A percentile compares a stretch with the other conserved stretches of the same genome.
Conservation (phyloP, 2,888 invertebrate genomes). For the Mantis religiosa region DNA sequence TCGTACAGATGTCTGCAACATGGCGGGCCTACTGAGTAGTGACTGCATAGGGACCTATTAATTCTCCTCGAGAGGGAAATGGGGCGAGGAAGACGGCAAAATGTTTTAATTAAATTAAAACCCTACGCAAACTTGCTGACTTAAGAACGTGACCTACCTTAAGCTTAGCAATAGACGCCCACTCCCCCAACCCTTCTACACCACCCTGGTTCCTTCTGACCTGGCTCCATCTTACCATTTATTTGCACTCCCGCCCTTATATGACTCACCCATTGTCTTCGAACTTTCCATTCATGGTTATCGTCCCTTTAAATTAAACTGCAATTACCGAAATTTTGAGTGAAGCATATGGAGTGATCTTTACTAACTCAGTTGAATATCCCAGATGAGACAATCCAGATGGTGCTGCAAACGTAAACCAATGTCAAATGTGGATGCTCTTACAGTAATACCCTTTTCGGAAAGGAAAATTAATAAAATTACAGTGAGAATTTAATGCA, state of each 20-base stretch:
- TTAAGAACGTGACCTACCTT: background rate
- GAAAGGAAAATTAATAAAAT: no score
- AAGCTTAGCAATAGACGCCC: background rate
- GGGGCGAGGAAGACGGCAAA: background rate
- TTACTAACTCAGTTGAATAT: no score
- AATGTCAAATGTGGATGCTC: no score
- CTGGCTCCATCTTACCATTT: background rate
- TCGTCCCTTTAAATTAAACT: background rate
- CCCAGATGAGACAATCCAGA: no score
- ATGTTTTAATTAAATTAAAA: conserved; percentile 3
- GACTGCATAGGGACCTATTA: background rate
- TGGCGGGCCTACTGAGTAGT: background rate
- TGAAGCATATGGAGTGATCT: no score
- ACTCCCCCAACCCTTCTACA: background rate
- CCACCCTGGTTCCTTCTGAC: background rate
- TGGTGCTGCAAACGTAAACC: no score
- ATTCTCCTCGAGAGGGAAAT: background rate
- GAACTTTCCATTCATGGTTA: background rate
- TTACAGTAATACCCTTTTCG: no score
- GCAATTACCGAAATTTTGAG: no score
- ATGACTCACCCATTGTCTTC: background rate
- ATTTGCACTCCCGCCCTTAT: background rate
- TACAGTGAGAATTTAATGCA: no score
- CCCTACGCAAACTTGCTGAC: background rate
- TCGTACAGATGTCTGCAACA: background rate